Base-by-base conservation (phyloP, 2,797 vertebrate genomes). In the Eulemur albifrons region DNA sequence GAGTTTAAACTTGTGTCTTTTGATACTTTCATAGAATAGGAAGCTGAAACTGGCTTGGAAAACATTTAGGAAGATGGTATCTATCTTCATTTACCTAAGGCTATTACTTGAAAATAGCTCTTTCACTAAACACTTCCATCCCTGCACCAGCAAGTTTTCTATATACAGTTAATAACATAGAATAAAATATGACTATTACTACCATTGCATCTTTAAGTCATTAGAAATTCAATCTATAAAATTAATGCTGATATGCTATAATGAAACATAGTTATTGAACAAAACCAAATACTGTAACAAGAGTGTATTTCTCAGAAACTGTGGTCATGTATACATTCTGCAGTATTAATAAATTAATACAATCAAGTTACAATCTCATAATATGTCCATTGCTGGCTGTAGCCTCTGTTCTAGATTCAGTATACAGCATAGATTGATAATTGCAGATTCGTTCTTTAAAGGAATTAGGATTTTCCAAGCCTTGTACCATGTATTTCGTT, bases 211-310 rank as follows among this genome's bases (percentile, higher is more conserved):
- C 15, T 59, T 94, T 81, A 97, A 97, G 23, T 95, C 30, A 79
- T 93, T 96, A 72, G 75, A 88, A 96, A 93, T 95, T 88, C 94
- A 70, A 70, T 94, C 79, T 91, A 27, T 87, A 95, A 97, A 97
- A 97, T 94, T 87, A 93, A 20, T 76, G 85, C 81, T 79, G 77
- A 63, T 75, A 70, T 3, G 18, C 30, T 38, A 1, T 63, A 61
- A 96, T 87, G 38, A 97, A 93, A 88, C 54, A 83, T 20, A 92
- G 3, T 40, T 48, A 45, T 9, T 57, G 13, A 27, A 95, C 21
- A 59, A 72, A 69, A 80, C 88, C 72, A 75, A 14, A 92, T 86
- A 81, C 86, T 43, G 2, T 67, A 50, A 45, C 15, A 89, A 48
- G 30, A 93, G 18, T 72, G 0, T 20, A n/a, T 48, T 67, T 87